phyloP scores from a whole-genome alignment of 2,888 invertebrate genomes.

The Phragmatobia fuliginosa region DNA sequence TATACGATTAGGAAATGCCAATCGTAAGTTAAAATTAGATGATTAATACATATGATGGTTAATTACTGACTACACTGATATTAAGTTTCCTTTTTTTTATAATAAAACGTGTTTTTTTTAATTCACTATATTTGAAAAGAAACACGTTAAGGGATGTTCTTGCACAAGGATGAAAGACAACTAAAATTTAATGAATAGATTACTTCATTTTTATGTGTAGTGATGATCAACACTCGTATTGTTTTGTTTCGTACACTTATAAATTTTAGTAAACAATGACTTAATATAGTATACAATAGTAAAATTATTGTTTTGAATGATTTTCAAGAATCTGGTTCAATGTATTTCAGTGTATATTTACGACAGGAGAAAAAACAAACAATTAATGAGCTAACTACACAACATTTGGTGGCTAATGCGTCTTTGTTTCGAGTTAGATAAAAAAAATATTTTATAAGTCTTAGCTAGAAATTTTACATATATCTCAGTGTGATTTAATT shows the following conservation, averaged over 20 bases:
- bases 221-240: conserved; percentile 6
- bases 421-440: background rate
- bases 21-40: background rate
- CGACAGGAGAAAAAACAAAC: background rate
- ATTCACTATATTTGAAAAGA: background rate
- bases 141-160: background rate
- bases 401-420: background rate
- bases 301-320: conserved; percentile 7
- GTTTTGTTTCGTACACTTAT: conserved; percentile 13
- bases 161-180: background rate
- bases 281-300: conserved; percentile 14
- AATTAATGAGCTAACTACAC: background rate
- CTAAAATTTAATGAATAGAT: conserved; percentile 5
- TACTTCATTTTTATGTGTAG: conserved; percentile 8
- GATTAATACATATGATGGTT: background rate
- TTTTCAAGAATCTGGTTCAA: background rate
- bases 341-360: background rate
- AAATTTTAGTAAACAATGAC: conserved; percentile 9
- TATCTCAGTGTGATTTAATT: background rate
- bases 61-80: background rate
- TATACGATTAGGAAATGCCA: background rate
- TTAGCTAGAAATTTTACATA: background rate
- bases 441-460: background rate
- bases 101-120: background rate
- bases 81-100: background rate